A percentile compares a stretch with the other conserved stretches of the same genome.
Conservation (phyloP, 2,113 vertebrate genomes). For the Papio anubis region DNA sequence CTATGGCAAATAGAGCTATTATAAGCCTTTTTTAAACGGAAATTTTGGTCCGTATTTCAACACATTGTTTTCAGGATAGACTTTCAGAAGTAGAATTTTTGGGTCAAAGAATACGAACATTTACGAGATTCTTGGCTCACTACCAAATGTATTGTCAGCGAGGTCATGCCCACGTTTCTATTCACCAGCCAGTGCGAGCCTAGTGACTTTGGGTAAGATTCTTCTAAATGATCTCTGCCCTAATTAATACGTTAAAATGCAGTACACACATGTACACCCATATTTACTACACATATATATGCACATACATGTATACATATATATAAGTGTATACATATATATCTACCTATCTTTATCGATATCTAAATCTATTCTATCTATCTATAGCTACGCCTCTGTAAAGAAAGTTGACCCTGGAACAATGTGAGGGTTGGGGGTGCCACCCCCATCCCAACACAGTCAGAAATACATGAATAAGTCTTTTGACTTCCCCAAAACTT, state of each 20-base stretch:
- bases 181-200: background rate
- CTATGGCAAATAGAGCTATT: background rate
- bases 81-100: background rate
- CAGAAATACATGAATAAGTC: background rate
- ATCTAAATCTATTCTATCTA: no score
- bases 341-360: no score
- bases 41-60: constrained; percentile 1
- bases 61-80: background rate
- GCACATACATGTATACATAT: no score
- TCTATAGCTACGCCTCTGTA: no score
- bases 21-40: background rate
- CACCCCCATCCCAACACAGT: background rate
- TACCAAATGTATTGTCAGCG: background rate
- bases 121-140: background rate
- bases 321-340: background rate
- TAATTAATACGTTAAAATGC: background rate
- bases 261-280: no score
- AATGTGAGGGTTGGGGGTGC: background rate
- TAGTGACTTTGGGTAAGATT: background rate
- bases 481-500: background rate
- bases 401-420: background rate
- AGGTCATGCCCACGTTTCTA: accelerated
- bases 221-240: background rate
- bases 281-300: no score
- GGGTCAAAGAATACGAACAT: background rate